Evolutionary conservation across 2,888 invertebrate species (phyloP).

Genomic region (Mayetiola destructor): DNA sequence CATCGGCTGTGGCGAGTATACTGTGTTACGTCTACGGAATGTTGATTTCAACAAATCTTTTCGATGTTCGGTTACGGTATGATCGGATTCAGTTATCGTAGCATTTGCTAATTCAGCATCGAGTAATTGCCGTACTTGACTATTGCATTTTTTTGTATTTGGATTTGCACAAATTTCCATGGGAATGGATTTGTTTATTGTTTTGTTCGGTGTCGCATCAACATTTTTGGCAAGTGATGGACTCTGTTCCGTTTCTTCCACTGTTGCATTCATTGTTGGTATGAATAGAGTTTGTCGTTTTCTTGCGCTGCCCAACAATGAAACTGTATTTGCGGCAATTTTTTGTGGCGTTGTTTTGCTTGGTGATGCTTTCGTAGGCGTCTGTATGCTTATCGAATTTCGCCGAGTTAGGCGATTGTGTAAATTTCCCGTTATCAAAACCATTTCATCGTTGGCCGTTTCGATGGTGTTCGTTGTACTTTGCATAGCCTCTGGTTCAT

Average conservation of each 20-base stretch:
- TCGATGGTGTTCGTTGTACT: not conserved
- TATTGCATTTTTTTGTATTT: not conserved
- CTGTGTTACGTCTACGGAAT: not conserved
- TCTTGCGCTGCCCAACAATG: not conserved
- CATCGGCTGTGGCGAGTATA: constrained; percentile 1
- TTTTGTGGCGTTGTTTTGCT: not conserved
- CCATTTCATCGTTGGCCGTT: not conserved
- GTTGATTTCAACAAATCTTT: not conserved
- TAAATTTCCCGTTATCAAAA: not conserved
- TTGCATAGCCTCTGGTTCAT: not conserved
- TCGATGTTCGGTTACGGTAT: not conserved
- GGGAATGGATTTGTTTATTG: not conserved
- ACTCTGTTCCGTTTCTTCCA: not conserved
- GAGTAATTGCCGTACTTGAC: not conserved
- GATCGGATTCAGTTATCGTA: not conserved
- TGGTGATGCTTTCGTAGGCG: not conserved
- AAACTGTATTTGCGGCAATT: not conserved
- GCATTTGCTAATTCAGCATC: not conserved
- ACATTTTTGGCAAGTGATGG: not conserved
- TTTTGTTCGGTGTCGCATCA: not conserved
- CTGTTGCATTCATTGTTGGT: not conserved
- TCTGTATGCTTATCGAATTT: not conserved
- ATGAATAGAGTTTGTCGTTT: not conserved
- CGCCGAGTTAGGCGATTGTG: not conserved
- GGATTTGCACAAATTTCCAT: not conserved